A percentile compares a stretch with the other conserved stretches of the same genome.
These are phyloP conservation scores for Paraescarpia echinospica DNA, from an alignment of 1,140 invertebrate genomes.

Conservation along the genomic window DNA sequence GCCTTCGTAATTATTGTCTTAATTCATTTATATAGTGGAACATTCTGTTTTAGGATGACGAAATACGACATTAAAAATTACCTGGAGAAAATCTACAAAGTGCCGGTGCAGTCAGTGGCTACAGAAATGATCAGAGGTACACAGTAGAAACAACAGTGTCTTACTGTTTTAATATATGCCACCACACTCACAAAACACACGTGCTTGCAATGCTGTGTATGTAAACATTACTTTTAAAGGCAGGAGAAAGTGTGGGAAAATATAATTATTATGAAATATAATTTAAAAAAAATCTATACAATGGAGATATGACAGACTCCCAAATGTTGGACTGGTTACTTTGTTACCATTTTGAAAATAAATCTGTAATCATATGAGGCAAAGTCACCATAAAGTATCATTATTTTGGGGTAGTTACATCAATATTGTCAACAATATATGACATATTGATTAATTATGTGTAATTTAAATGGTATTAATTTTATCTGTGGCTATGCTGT, in stretches of 20 bases:
- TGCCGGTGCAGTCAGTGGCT: conserved; percentile 73
- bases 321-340: neutral
- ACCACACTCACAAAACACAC: too few species aligned
- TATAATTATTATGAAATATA: neutral
- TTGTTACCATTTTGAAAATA: neutral
- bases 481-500: neutral
- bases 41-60: conserved; percentile 68
- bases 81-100: conserved; percentile 90
- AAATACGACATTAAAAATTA: conserved; percentile 87
- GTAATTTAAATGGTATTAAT: neutral
- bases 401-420: neutral
- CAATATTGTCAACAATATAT: neutral
- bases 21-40: neutral
- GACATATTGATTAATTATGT: neutral
- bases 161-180: too few species aligned
- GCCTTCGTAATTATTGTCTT: neutral
- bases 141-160: neutral
- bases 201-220: too few species aligned
- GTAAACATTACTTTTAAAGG: neutral
- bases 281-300: neutral
- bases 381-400: neutral
- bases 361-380: neutral
- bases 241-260: neutral
- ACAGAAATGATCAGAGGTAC: conserved; percentile 32
- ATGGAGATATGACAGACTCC: neutral